These are phyloP conservation scores for Orchesellides sinensis DNA, from an alignment of 2,888 invertebrate genomes.

Conservation along the genomic window DNA sequence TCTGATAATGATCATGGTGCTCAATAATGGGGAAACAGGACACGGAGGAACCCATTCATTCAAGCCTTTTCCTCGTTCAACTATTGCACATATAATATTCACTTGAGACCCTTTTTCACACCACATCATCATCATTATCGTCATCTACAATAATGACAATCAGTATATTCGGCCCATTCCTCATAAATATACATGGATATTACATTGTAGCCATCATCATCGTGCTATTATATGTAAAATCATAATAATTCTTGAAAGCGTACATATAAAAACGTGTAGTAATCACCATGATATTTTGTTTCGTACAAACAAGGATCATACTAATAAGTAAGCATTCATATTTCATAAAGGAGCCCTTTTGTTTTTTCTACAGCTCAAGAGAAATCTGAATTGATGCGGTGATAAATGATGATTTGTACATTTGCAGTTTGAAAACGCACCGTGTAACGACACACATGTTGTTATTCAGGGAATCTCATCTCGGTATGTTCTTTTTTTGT, in stretches of 20 bases:
- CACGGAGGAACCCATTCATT: slow-evolving; percentile 30
- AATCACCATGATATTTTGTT: too few species aligned
- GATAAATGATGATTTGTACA: too few species aligned
- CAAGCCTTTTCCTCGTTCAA: slow-evolving; percentile 1
- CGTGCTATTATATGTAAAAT: too few species aligned
- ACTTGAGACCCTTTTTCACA: slow-evolving; percentile 33
- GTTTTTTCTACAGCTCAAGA: too few species aligned
- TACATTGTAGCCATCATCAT: too few species aligned
- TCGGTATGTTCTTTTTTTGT: not conserved
- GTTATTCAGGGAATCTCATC: not conserved
- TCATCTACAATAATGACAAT: not conserved
- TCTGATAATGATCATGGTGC: slow-evolving; percentile 2
- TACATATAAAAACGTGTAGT: too few species aligned
- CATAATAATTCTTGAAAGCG: too few species aligned
- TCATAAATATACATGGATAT: too few species aligned
- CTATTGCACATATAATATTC: not conserved
- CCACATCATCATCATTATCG: slow-evolving; percentile 4
- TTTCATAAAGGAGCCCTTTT: too few species aligned
- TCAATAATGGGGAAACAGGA: slow-evolving; percentile 6
- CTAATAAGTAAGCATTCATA: too few species aligned
- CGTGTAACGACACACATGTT: slow-evolving; percentile 34
- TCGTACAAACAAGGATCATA: too few species aligned
- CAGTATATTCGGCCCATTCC: not conserved
- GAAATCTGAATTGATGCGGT: too few species aligned
- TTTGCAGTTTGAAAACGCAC: slow-evolving; percentile 35